Percentiles rank a stretch among this genome's conserved stretches.
Conservation (phyloP, 2,113 vertebrate species). For the cattle (Bos taurus) region DNA sequence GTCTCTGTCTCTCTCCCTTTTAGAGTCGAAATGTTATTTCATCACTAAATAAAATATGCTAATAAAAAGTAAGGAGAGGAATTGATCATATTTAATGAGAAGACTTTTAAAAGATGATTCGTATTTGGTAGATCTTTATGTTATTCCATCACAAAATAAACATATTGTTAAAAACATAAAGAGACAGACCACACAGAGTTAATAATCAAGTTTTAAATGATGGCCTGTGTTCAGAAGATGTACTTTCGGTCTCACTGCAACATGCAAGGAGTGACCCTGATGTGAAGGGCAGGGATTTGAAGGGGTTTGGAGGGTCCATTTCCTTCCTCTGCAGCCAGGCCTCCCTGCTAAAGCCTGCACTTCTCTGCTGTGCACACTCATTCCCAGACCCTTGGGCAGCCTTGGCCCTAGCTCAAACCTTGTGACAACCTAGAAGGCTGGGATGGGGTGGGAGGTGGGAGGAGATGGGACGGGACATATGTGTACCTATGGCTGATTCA, state of each 20-base stretch:
- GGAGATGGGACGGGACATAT: neutral
- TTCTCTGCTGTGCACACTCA: neutral
- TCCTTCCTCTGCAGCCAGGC: neutral
- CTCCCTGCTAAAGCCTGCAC: neutral
- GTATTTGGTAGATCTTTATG: neutral
- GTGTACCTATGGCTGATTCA: neutral
- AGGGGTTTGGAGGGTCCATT: no score
- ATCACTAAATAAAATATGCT: neutral
- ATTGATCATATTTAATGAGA: neutral
- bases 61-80: neutral
- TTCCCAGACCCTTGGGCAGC: neutral
- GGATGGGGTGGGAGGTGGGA: neutral
- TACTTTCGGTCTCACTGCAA: neutral
- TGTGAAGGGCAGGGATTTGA: accelerated
- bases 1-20: neutral
- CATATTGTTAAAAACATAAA: neutral
- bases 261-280: neutral
- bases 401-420: neutral
- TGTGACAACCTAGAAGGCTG: neutral
- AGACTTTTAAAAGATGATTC: neutral
- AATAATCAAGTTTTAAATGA: neutral
- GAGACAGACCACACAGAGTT: neutral
- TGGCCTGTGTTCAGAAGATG: neutral
- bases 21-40: neutral
- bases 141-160: neutral